Conservation (phyloP, 2,797 vertebrate species). For the Iguana delicatissima region DNA sequence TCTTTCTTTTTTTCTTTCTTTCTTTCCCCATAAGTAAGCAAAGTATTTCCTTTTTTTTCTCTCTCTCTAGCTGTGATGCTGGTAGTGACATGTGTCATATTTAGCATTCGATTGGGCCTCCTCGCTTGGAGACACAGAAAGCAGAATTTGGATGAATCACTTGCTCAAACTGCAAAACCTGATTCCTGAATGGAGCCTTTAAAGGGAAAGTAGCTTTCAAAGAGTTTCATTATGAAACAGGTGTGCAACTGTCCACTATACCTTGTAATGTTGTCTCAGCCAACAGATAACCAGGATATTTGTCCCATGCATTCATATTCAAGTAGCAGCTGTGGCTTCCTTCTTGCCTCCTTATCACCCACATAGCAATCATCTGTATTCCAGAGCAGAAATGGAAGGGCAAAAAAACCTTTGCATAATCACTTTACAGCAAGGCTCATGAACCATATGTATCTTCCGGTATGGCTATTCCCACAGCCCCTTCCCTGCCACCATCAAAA, state of each 20-base stretch:
- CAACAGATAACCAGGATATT: not conserved
- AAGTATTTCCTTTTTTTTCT: not conserved
- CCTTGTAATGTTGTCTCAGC: not conserved
- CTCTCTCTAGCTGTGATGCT: constrained; percentile 63
- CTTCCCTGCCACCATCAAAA: not conserved
- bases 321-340: not conserved
- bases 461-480: not conserved
- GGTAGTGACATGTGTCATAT: constrained; percentile 54
- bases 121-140: constrained; percentile 59
- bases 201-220: not conserved
- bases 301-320: not conserved
- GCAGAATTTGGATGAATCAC: constrained; percentile 34
- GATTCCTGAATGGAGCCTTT: not conserved
- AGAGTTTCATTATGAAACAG: not conserved
- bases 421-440: not conserved
- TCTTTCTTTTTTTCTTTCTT: not conserved
- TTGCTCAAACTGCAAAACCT: accelerated
- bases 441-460: not conserved
- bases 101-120: constrained; percentile 59
- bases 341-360: not conserved
- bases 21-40: not conserved
- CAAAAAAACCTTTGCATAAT: not conserved
- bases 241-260: not conserved
- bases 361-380: not conserved
- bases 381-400: not conserved